Base-by-base conservation (phyloP, 2,888 invertebrate genomes). In the Actias luna region DNA sequence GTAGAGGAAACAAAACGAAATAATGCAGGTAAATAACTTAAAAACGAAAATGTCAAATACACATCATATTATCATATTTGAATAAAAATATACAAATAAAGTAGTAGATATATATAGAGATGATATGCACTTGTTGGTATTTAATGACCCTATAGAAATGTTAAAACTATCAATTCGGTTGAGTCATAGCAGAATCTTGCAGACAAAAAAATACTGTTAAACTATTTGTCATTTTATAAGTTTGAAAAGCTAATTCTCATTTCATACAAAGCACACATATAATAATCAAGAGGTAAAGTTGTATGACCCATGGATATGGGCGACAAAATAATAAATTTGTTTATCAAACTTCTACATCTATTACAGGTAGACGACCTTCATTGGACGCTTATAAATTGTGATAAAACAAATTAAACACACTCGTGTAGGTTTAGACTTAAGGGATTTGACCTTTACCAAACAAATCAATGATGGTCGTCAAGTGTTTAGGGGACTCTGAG, bases 301-400 rank as follows among this genome's bases (percentile, higher is more conserved):
- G 10, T 25, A 50, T 22, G 46, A 46, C 22, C 22, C 22, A 18
- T 46, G 22, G 22, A 50, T 12, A 50, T 25, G 12, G 46, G 10
- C 25, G 25, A 25, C 22, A 50, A 25, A 50, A 25, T 12, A 25
- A 50, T 50, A 2, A 25, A 42, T 42, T 25, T 58, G 42, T 59
- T 33, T 59, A 36, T 59, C 22, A 36, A 39, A 18, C n/a, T 33
- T 7, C 22, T 59, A 22, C 25, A 59, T 16, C 65, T 67, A 71
- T 72, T 72, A 58, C 60, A 67, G 66, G 59, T 59, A 67, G 18
- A 60, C 66, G 71, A 68, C 71, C 74, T 74, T 72, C 69, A 63
- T 31, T 29, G 31, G 59, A 61, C 14, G 42, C 63, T 70, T 66
- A 50, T 66, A 67, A 60, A 69, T 68, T 67, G 68, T 73, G 62